Percentiles rank a stretch among this genome's conserved stretches.
Conservation (phyloP, 2,888 invertebrate genomes). For the Oasisia sp. region DNA sequence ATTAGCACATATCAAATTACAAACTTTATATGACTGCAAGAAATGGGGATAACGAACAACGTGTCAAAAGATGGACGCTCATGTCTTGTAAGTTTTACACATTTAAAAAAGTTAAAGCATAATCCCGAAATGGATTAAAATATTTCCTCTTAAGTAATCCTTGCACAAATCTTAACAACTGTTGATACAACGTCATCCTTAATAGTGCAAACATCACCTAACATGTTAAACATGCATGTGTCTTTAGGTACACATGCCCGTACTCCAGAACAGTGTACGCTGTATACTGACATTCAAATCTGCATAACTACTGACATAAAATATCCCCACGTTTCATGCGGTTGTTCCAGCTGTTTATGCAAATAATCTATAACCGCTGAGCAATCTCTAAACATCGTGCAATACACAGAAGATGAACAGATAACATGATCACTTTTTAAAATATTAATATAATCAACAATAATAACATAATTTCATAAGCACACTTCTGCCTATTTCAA, state of each 20-base stretch:
- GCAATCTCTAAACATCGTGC: neutral
- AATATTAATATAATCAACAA: neutral
- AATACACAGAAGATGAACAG: neutral
- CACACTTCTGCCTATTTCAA: too few relatives aligned
- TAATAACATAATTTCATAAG: neutral
- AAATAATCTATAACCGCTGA: neutral
- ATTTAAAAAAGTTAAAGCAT: too few relatives aligned
- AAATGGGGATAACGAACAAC: neutral
- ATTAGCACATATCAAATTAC: neutral
- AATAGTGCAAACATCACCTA: neutral
- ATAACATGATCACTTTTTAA: neutral
- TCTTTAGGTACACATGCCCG: neutral
- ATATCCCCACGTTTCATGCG: neutral
- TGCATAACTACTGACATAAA: neutral
- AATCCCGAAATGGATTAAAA: too few relatives aligned
- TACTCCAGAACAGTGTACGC: neutral
- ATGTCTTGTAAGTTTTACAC: too few relatives aligned
- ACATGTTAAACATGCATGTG: neutral
- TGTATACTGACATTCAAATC: neutral
- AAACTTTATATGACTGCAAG: neutral
- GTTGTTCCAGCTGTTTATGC: neutral
- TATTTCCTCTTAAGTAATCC: too few relatives aligned
- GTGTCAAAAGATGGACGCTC: neutral
- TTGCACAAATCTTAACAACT: neutral
- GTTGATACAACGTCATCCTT: neutral